These are phyloP conservation scores for Pentalonia nigronervosa DNA, from an alignment of 1,140 invertebrate genomes.

Conservation along the genomic window DNA sequence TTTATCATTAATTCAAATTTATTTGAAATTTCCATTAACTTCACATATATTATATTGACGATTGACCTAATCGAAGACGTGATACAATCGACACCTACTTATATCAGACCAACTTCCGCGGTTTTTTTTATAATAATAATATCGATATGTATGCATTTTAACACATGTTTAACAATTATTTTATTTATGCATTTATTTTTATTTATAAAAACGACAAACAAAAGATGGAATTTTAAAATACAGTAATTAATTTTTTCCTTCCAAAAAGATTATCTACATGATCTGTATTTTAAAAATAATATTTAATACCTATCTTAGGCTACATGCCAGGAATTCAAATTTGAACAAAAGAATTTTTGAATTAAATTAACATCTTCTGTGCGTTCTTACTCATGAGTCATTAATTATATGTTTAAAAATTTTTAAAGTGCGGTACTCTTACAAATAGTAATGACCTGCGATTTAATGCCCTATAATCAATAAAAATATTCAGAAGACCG, in stretches of 20 bases:
- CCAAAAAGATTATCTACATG: background rate
- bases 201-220: background rate
- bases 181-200: background rate
- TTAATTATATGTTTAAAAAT: background rate
- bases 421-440: background rate
- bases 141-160: background rate
- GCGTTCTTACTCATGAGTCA: too few species aligned
- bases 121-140: background rate
- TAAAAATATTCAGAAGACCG: too few species aligned
- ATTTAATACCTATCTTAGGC: background rate
- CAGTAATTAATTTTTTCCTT: background rate
- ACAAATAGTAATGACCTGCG: background rate
- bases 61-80: background rate
- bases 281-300: background rate
- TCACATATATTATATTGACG: background rate
- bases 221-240: background rate
- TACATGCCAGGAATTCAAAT: background rate
- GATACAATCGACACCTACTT: background rate
- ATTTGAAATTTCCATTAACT: background rate
- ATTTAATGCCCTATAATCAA: too few species aligned
- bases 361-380: background rate
- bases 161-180: background rate
- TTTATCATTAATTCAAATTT: background rate
- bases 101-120: background rate
- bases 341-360: background rate